Evolutionary conservation across 2,888 invertebrate species (phyloP), one percentile per base, ranked within the genome.

Genomic region (Synanthedon vespiformis): DNA sequence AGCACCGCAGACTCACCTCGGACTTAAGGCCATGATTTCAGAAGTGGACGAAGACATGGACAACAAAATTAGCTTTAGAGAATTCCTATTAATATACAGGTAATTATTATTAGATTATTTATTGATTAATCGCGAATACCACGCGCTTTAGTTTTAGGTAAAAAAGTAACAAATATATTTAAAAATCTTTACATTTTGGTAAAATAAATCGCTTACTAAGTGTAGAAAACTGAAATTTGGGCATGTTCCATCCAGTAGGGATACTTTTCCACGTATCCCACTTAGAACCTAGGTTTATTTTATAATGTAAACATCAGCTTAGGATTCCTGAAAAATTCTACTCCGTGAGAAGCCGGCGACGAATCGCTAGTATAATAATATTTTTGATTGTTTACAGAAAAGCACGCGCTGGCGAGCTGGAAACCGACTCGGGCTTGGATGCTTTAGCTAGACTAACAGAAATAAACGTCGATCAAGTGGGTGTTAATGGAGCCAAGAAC

Each of bases 1-100:
- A 10, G 97, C 95, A 2, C 98, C 98, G 12, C 98, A 98, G 82
- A 98, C 98, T 0, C 98, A 98, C 80, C 88, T 98, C 52, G 95
- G 95, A 0, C 89, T 98, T 27, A 98, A 98, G 77, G 93, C 92
- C 41, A 98, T 98, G 97, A 98, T 98, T 68, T 90, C 93, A 57
- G 95, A 95, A 78, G 94, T 95, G 4, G 95, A 95, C 71, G 95
- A 95, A 73, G 95, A 96, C 70, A 89, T 90, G 44, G 95, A 96
- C 76, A 92, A 92, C 57, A 92, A 92, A 72, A 95, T 98, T 65
- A 96, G 95, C 64, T 98, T 98, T 79, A 91, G 97, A 69, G 98
- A 98, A 82, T 94, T 94, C 68, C 80, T 94, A 58, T 79, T 94
- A 51, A 94, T 94, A 65, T 94, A 93, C 71, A 90, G 90, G 88